Percentiles rank a stretch among this genome's conserved stretches.
Evolutionary conservation across 2,888 invertebrate species (phyloP).

Genomic region (Archips crataeganus): DNA sequence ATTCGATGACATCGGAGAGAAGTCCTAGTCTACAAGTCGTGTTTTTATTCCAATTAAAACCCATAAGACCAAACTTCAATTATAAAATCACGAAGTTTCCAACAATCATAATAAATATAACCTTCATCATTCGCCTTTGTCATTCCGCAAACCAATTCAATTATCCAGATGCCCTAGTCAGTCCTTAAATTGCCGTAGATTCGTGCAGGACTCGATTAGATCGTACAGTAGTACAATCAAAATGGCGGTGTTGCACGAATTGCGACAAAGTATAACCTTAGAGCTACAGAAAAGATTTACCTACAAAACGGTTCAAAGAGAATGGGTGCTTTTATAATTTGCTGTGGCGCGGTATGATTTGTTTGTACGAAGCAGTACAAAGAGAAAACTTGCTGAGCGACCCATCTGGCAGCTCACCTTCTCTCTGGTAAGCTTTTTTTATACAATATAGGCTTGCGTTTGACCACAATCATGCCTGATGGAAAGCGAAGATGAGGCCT

Average conservation of each 20-base stretch:
- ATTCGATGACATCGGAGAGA: too few relatives aligned
- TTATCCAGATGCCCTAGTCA: conserved; percentile 20
- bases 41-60: too few relatives aligned
- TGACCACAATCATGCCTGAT: too few relatives aligned
- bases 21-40: too few relatives aligned
- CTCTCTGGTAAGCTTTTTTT: too few relatives aligned
- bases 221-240: conserved; percentile 31
- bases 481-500: too few relatives aligned
- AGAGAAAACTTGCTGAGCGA: too few relatives aligned
- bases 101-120: conserved; percentile 21
- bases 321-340: neutral
- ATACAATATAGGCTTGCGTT: too few relatives aligned
- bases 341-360: neutral
- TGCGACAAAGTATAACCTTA: conserved; percentile 28
- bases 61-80: neutral
- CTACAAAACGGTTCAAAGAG: neutral
- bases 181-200: conserved; percentile 34
- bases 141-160: conserved; percentile 37
- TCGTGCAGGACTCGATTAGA: conserved; percentile 38
- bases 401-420: too few relatives aligned
- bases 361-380: too few relatives aligned
- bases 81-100: neutral
- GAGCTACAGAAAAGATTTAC: neutral
- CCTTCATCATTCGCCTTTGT: conserved; percentile 18
- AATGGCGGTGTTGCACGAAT: conserved; percentile 42